Conservation (phyloP, 1,140 invertebrate species). For the Dendroctonus ponderosae region DNA sequence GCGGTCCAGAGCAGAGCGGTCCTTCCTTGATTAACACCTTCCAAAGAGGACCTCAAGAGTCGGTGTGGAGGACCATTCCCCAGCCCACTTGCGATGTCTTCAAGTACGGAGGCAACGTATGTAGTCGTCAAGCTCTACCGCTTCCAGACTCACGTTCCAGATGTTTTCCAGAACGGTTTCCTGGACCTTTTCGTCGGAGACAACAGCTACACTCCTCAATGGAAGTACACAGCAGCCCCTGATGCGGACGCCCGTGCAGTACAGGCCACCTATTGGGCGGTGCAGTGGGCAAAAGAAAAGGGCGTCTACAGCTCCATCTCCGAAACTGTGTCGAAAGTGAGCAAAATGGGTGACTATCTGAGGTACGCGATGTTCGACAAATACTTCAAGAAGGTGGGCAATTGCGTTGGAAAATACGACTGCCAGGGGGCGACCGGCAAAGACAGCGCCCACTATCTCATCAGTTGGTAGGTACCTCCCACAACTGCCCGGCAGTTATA, state of each 20-base stretch:
- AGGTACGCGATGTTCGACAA: slow-evolving; percentile 34
- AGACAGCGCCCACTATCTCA: slow-evolving; percentile 34
- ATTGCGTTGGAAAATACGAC: slow-evolving; percentile 14
- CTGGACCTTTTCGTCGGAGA: slow-evolving; percentile 23
- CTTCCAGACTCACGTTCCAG: no score
- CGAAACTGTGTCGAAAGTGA: slow-evolving; percentile 25
- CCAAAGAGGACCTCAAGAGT: slow-evolving; percentile 35
- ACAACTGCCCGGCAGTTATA: neutral
- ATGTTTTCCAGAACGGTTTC: slow-evolving; percentile 22
- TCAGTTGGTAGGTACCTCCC: slow-evolving; percentile 16
- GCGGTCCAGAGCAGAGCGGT: slow-evolving; percentile 16
- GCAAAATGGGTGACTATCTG: slow-evolving; percentile 34
- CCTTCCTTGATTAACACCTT: slow-evolving; percentile 33
- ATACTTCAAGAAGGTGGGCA: slow-evolving; percentile 31
- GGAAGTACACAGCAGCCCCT: slow-evolving; percentile 34
- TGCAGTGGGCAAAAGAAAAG: slow-evolving; percentile 34
- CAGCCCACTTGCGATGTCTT: slow-evolving; percentile 36
- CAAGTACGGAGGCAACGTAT: slow-evolving; percentile 24
- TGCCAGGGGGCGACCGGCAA: slow-evolving; percentile 28
- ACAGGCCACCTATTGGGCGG: slow-evolving; percentile 34
- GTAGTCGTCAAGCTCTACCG: neutral
- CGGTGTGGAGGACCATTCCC: slow-evolving; percentile 34
- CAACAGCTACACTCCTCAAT: slow-evolving; percentile 29
- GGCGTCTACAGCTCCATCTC: slow-evolving; percentile 13
- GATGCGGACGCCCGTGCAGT: slow-evolving; percentile 35